Conservation (phyloP, 2,888 invertebrate genomes). For the Drosophila kanekoi region DNA sequence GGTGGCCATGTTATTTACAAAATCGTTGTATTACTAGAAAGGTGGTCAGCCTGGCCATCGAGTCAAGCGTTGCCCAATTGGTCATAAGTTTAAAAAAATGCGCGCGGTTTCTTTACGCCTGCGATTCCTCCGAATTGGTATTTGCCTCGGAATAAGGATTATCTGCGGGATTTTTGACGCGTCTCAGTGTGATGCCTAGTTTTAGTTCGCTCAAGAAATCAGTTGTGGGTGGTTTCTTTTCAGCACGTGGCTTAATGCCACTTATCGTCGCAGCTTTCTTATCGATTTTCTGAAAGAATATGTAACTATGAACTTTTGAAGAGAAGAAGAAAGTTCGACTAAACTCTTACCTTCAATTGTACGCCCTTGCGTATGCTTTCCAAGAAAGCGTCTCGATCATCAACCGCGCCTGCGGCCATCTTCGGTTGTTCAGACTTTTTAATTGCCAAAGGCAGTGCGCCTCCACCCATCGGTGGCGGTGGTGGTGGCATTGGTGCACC, state of each 20-base stretch:
- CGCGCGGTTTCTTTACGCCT: conserved; percentile 50
- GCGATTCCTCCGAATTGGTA: conserved; percentile 67
- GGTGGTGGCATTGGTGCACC: conserved; percentile 49
- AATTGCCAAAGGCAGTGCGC: conserved; percentile 15
- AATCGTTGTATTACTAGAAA: conserved; percentile 9
- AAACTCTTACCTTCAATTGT: conserved; percentile 67
- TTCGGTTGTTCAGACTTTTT: conserved; percentile 45
- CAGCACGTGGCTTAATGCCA: conserved; percentile 67
- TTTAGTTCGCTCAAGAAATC: conserved; percentile 77
- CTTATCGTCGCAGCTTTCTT: conserved; percentile 78
- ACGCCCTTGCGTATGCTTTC: conserved; percentile 78
- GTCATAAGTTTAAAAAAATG: conserved; percentile 10
- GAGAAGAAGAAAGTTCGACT: neutral
- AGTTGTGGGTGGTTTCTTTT: conserved; percentile 66
- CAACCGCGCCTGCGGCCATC: conserved; percentile 22
- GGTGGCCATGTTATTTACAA: conserved; percentile 5
- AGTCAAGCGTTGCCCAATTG: conserved; percentile 36
- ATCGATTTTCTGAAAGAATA: conserved; percentile 72
- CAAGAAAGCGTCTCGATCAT: conserved; percentile 71
- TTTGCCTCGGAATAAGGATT: conserved; percentile 69
- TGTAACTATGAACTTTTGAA: neutral
- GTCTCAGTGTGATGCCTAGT: conserved; percentile 71
- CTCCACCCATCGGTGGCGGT: conserved; percentile 33
- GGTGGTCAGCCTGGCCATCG: conserved; percentile 5
- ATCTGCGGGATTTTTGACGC: conserved; percentile 67